Evolutionary conservation across 2,113 vertebrate genomes (phyloP).

Genomic region (Nipponia nippon): DNA sequence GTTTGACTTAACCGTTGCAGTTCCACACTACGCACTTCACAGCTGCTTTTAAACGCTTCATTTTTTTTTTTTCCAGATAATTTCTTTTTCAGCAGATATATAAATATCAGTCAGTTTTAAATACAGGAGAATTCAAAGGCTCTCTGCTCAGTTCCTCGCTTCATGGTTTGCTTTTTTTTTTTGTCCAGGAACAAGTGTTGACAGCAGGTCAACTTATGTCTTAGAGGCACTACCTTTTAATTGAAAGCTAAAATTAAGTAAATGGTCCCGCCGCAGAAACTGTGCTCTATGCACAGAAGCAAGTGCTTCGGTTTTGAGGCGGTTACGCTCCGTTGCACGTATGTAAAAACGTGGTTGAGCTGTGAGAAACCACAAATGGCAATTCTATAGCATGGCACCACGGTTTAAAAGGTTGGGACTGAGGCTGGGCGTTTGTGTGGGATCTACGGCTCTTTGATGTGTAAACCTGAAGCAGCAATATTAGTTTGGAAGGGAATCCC

Average conservation of each 20-base stretch:
- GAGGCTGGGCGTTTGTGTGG: background rate
- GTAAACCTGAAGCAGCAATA: background rate
- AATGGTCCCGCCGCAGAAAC: background rate
- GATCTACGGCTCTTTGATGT: background rate
- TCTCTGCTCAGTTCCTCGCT: background rate
- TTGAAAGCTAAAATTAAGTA: background rate
- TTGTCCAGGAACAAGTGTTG: background rate
- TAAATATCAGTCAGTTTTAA: background rate
- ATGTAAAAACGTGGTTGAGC: background rate
- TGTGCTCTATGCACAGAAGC: background rate
- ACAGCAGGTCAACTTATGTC: background rate
- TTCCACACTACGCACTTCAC: rapidly evolving
- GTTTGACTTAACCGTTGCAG: background rate
- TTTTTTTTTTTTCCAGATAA: background rate
- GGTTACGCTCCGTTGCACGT: background rate
- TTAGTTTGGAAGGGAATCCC: background rate
- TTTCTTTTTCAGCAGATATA: background rate
- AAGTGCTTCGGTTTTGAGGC: background rate
- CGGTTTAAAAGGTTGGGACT: background rate
- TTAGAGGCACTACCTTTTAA: background rate
- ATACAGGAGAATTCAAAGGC: too few relatives aligned
- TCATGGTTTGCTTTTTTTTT: background rate
- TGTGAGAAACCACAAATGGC: background rate
- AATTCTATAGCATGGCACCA: background rate
- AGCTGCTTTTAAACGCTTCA: rapidly evolving